Evolutionary conservation across 2,888 invertebrate species (phyloP).

Genomic region (Sipha maydis): DNA sequence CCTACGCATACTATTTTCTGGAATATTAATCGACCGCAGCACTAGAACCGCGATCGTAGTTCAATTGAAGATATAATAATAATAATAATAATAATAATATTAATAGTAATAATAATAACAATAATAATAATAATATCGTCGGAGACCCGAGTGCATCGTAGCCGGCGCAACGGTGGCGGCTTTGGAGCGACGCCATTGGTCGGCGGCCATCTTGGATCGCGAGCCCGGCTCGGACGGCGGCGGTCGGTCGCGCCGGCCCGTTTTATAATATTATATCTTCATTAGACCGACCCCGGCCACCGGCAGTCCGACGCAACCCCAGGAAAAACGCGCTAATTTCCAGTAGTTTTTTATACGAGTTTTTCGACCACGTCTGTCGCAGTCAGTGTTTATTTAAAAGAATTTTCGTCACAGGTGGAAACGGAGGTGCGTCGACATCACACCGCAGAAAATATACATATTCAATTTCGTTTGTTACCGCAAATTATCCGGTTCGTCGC

Average conservation of each 20-base stretch:
- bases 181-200: slow-evolving; percentile 32
- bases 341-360: too few relatives aligned
- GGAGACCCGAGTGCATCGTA: neutral
- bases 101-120: too few relatives aligned
- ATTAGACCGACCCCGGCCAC: slow-evolving; percentile 57
- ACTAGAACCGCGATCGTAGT: neutral
- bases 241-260: slow-evolving; percentile 28
- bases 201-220: slow-evolving; percentile 52
- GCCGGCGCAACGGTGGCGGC: neutral
- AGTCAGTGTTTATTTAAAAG: too few relatives aligned
- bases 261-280: slow-evolving; percentile 42
- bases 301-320: slow-evolving; percentile 32
- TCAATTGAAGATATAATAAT: neutral
- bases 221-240: neutral
- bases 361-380: neutral
- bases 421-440: too few relatives aligned
- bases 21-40: too few relatives aligned
- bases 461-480: too few relatives aligned
- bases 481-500: too few relatives aligned
- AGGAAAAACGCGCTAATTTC: too few relatives aligned
- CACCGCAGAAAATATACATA: too few relatives aligned
- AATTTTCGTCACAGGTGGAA: neutral
- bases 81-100: too few relatives aligned
- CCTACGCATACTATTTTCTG: too few relatives aligned
- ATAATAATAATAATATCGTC: neutral